Percentiles rank a stretch among this genome's conserved stretches.
Evolutionary conservation across 2,797 vertebrate species (phyloP).

Genomic region (Dicrostonyx torquatus): DNA sequence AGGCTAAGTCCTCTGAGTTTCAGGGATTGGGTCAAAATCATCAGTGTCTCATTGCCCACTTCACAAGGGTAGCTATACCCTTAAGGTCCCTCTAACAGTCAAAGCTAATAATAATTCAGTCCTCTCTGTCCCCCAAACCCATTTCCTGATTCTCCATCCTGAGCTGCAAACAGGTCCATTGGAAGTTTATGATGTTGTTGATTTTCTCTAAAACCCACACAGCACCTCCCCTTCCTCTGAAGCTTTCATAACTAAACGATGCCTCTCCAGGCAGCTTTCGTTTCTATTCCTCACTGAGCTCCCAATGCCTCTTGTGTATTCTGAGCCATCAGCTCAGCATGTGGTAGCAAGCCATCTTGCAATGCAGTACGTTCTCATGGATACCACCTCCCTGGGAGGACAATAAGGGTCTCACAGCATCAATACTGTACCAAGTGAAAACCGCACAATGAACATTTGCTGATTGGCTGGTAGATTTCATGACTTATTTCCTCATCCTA

Average conservation of each 20-base stretch:
- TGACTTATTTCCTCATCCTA: neutral
- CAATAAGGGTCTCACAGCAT: neutral
- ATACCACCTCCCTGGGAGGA: neutral
- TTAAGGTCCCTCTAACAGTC: neutral
- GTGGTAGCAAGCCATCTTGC: neutral
- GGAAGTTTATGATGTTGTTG: neutral
- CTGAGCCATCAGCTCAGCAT: neutral
- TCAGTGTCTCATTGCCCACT: neutral
- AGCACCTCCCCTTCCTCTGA: neutral
- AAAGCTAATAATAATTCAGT: neutral
- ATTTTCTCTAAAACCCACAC: neutral
- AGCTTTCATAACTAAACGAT: neutral
- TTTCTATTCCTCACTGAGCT: neutral
- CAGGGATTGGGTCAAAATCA: slow-evolving; percentile 54
- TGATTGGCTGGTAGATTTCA: neutral
- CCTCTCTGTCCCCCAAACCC: neutral
- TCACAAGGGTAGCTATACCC: slow-evolving; percentile 52
- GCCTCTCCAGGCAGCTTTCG: neutral
- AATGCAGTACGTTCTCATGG: neutral
- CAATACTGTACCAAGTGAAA: neutral
- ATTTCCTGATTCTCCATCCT: neutral
- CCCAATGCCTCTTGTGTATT: neutral
- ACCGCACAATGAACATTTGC: neutral
- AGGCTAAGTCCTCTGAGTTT: slow-evolving; percentile 58
- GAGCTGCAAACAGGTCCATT: neutral